These are phyloP conservation scores for Anguilla megastoma DNA, from an alignment of 2,797 vertebrate species.

Conservation along the genomic window DNA sequence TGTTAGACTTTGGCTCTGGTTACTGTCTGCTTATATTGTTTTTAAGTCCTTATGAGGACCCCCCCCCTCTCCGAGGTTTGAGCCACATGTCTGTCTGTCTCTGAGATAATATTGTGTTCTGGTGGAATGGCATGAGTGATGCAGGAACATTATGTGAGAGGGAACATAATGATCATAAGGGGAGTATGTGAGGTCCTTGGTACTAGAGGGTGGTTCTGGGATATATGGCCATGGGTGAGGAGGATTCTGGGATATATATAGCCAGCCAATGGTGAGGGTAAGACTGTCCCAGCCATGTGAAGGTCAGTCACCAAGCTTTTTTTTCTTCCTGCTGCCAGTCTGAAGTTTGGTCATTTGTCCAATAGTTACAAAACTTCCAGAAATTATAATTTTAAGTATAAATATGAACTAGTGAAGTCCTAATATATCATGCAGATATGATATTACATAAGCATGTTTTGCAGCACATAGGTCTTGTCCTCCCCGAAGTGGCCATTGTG, in stretches of 20 bases:
- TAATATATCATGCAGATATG: background rate
- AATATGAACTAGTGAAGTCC: background rate
- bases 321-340: background rate
- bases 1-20: background rate
- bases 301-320: background rate
- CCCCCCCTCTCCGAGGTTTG: conserved; percentile 58
- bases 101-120: background rate
- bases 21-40: conserved; percentile 26
- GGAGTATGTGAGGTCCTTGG: background rate
- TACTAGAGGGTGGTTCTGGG: background rate
- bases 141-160: background rate
- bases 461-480: background rate
- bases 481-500: background rate
- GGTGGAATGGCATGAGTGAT: background rate
- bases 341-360: too few species aligned
- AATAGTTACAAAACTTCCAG: background rate
- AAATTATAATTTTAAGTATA: background rate
- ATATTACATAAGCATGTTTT: too few species aligned
- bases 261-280: background rate
- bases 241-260: background rate
- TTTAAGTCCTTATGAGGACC: conserved; percentile 67
- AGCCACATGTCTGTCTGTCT: conserved; percentile 43
- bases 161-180: background rate
- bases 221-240: background rate
- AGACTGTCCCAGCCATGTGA: background rate